Evolutionary conservation across 2,888 invertebrate species (phyloP), one percentile per base, ranked within the genome.

Genomic region (Chrysotoxum bicinctum): DNA sequence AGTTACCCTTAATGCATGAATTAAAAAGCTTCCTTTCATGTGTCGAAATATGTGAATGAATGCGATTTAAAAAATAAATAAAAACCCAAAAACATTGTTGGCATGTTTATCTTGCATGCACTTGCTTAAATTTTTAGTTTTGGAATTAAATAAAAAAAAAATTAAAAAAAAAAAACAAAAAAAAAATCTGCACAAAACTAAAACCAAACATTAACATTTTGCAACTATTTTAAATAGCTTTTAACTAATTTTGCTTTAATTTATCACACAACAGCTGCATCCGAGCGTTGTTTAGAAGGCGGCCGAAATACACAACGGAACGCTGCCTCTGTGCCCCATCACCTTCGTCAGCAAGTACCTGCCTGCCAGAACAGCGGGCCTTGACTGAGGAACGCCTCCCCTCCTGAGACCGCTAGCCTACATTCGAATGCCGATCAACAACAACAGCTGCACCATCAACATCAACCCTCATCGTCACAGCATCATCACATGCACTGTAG

Each of bases 201-300:
- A 81, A 48, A 74, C 16, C 40, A 54, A 68, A 69, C n/a, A 70
- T 52, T 64, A 70, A 80, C 1, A 0, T 19, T 23, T 50, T n/a
- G 0, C 7, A 23, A 26, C 5, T 23, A 23, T 9, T 12, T 50
- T 50, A 75, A 32, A 7, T 43, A 45, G 7, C 2, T n/a, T 56
- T 76, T 68, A 64, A 64, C 72, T 82, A 66, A 80, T 60, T 69
- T 62, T 75, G 45, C 76, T 68, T 81, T 75, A 37, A 54, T 72
- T 62, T 72, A 14, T n/a, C 14, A 8, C 87, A 84, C 87, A 76
- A 91, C 93, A 95, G 94, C 96, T 95, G 97, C 96, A 93, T 97
- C 96, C 92, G 97, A 97, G 93, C 96, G 95, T 93, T 97, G 96
- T 93, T 96, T 96, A 93, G 94, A 93, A 92, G 94, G 94, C 91